Conservation (phyloP, 2,888 invertebrate genomes). For the Drosophila cognata region DNA sequence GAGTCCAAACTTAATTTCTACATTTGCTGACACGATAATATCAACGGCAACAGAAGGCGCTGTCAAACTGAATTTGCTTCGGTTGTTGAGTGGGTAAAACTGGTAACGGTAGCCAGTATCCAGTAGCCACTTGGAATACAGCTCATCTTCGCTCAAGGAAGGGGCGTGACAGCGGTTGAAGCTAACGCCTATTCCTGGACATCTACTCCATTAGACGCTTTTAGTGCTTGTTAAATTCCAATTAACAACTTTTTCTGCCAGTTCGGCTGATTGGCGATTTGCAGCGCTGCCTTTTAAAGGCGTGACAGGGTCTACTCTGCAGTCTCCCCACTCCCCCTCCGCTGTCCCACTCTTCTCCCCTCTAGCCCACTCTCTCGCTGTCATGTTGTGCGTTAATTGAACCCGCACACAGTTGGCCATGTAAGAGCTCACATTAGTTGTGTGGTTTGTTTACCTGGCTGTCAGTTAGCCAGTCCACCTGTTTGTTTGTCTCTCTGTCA, state of each 20-base stretch:
- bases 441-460: constrained; percentile 65
- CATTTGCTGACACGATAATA: constrained; percentile 72
- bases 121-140: constrained; percentile 17
- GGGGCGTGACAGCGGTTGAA: not conserved
- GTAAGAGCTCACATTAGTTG: constrained; percentile 58
- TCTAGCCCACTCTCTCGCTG: not conserved
- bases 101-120: constrained; percentile 41
- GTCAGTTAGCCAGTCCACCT: constrained; percentile 51
- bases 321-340: too few species aligned
- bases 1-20: constrained; percentile 77
- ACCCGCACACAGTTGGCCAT: constrained; percentile 75
- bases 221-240: constrained; percentile 82
- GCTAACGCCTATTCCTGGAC: constrained; percentile 33
- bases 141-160: constrained; percentile 11
- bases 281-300: constrained; percentile 48
- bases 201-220: constrained; percentile 75
- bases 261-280: constrained; percentile 52
- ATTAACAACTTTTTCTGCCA: constrained; percentile 80
- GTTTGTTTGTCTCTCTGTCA: constrained; percentile 38
- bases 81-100: constrained; percentile 56
- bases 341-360: not conserved
- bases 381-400: constrained; percentile 68
- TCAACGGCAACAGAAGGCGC: constrained; percentile 25
- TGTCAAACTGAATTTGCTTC: constrained; percentile 45
- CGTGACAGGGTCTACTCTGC: constrained; percentile 25